Evolutionary conservation across 1,140 invertebrate species (phyloP).

Genomic region (Homalodisca vitripennis): DNA sequence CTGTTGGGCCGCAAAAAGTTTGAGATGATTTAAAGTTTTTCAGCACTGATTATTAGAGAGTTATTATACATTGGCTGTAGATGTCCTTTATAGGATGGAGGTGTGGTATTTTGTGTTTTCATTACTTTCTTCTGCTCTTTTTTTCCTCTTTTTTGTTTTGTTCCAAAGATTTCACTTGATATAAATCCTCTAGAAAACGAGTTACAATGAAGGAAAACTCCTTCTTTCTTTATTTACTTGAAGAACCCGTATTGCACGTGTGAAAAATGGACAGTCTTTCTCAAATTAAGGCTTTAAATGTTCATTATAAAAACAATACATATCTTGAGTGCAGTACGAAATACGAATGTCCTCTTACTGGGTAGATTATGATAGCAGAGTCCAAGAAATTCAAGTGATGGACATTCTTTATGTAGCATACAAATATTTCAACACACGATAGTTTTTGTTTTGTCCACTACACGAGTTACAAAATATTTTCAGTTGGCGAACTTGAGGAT

Average conservation of each 20-base stretch:
- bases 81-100: neutral
- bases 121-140: neutral
- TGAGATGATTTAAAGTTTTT: too few species aligned
- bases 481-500: slow-evolving; percentile 13
- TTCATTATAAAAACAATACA: slow-evolving; percentile 30
- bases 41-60: neutral
- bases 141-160: slow-evolving; percentile 20
- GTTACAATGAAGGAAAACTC: slow-evolving; percentile 21
- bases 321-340: slow-evolving; percentile 29
- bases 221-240: slow-evolving; percentile 16
- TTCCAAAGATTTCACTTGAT: too few species aligned
- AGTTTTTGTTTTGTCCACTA: slow-evolving; percentile 28
- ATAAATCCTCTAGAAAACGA: neutral
- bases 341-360: slow-evolving; percentile 35
- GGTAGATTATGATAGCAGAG: slow-evolving; percentile 25
- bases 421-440: slow-evolving; percentile 31
- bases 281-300: neutral
- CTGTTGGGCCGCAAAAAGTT: too few species aligned
- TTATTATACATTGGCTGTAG: slow-evolving; percentile 12
- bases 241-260: neutral
- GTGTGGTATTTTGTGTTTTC: neutral
- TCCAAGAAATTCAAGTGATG: slow-evolving; percentile 32
- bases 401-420: slow-evolving; percentile 37
- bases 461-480: too few species aligned
- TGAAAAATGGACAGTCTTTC: neutral